A percentile compares a stretch with the other conserved stretches of the same genome.
phyloP scores from a whole-genome alignment of 2,113 vertebrate species.

The Silurus meridionalis region DNA sequence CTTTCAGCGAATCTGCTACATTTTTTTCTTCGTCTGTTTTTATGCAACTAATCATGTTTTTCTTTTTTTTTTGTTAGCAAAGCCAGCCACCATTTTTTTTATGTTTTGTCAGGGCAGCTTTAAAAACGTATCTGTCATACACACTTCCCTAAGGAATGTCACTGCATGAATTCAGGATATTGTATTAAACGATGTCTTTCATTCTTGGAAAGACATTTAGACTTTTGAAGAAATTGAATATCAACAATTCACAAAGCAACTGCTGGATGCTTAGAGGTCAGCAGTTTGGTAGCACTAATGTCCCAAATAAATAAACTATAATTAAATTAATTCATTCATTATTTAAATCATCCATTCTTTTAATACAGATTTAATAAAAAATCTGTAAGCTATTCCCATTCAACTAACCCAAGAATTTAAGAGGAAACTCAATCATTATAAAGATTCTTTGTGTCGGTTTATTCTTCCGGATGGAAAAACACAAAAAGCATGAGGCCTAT shows the following conservation, averaged over 20 bases:
- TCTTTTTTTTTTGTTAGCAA: constrained; percentile 32
- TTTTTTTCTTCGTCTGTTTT: too few species aligned
- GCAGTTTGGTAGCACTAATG: constrained; percentile 2
- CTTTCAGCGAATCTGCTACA: too few species aligned
- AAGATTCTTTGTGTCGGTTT: constrained; percentile 32
- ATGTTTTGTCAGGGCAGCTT: constrained; percentile 25
- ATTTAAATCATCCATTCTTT: not conserved
- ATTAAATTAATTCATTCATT: not conserved
- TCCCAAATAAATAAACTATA: constrained; percentile 7
- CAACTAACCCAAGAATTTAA: constrained; percentile 45
- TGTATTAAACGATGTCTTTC: constrained; percentile 41
- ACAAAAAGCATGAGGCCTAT: constrained; percentile 52
- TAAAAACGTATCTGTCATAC: constrained; percentile 50
- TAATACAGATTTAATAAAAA: not conserved
- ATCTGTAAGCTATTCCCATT: constrained; percentile 39
- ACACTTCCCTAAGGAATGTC: too few species aligned
- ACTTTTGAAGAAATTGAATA: constrained; percentile 20
- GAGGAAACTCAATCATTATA: constrained; percentile 30
- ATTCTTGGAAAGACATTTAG: not conserved
- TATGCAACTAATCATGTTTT: not conserved
- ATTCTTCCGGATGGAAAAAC: constrained; percentile 40
- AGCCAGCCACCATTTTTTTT: constrained; percentile 14
- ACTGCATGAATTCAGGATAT: constrained; percentile 42
- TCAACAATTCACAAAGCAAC: constrained; percentile 42
- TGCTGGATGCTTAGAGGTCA: constrained; percentile 35